Evolutionary conservation across 2,113 vertebrate genomes (phyloP).

Genomic region (Leiothrix lutea): DNA sequence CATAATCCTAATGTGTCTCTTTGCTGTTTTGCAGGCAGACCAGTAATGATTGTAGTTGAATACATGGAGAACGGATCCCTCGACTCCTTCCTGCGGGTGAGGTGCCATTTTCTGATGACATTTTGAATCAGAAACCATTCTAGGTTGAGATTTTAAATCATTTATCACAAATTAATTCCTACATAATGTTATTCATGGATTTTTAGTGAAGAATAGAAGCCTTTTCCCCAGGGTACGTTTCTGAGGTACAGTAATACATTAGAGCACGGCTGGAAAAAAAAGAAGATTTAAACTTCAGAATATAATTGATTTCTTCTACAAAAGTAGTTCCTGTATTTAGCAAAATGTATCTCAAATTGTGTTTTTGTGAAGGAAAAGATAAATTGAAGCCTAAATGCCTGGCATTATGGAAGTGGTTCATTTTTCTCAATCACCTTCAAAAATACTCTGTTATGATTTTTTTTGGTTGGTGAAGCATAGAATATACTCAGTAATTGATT

Average conservation of each 20-base stretch:
- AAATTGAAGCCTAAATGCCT: constrained; percentile 41
- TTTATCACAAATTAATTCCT: constrained; percentile 75
- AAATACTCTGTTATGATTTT: not conserved
- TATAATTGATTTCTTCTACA: constrained; percentile 67
- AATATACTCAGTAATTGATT: constrained; percentile 22
- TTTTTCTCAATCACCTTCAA: constrained; percentile 46
- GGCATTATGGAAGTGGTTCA: not conserved
- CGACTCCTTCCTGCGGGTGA: constrained; percentile 94
- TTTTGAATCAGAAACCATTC: constrained; percentile 72
- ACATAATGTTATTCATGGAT: constrained; percentile 67
- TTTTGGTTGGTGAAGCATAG: not conserved
- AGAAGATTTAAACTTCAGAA: constrained; percentile 45
- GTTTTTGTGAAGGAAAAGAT: constrained; percentile 34
- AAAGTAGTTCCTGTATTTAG: constrained; percentile 43
- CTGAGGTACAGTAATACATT: constrained; percentile 53
- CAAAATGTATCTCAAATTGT: constrained; percentile 24
- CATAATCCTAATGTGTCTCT: constrained; percentile 51
- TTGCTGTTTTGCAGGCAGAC: constrained; percentile 86
- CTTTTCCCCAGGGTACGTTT: constrained; percentile 51
- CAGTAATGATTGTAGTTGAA: constrained; percentile 97
- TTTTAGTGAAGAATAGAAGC: constrained; percentile 63
- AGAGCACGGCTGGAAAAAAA: constrained; percentile 14
- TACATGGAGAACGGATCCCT: constrained; percentile 97
- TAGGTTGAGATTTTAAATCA: constrained; percentile 70
- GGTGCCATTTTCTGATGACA: constrained; percentile 70